These are phyloP conservation scores for Solea senegalensis DNA, from an alignment of 2,113 vertebrate genomes.

Conservation along the genomic window DNA sequence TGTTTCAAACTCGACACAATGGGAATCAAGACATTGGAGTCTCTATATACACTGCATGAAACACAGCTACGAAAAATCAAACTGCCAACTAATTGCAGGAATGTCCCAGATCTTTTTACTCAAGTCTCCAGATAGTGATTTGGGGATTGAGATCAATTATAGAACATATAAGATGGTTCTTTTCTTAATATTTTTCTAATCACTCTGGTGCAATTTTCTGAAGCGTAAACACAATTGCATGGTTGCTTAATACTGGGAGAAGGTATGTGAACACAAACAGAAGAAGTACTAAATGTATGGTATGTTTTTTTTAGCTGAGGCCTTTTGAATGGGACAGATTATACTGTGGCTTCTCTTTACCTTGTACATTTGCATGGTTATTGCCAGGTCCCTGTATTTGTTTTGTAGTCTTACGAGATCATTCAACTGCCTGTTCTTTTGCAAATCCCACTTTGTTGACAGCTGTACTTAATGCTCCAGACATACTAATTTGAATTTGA, in stretches of 20 bases:
- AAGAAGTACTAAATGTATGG: no score
- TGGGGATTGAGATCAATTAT: no score
- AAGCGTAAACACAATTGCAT: neutral
- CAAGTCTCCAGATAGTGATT: no score
- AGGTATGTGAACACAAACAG: conserved; percentile 3
- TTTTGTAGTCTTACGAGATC: conserved; percentile 40
- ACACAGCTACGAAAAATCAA: no score
- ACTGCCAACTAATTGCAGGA: no score
- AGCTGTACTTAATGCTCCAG: conserved; percentile 33
- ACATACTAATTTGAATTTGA: conserved; percentile 15
- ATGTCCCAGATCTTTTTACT: no score
- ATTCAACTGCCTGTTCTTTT: conserved; percentile 31
- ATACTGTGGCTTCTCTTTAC: conserved; percentile 8
- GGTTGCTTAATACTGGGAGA: no score
- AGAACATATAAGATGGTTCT: no score
- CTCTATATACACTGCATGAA: no score
- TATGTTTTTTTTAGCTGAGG: conserved; percentile 19
- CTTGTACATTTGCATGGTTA: conserved; percentile 9
- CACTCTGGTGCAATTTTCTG: neutral
- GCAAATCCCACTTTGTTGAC: conserved; percentile 57
- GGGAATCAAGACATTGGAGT: no score
- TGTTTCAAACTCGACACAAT: no score
- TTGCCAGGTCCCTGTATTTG: conserved; percentile 35
- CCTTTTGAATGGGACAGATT: conserved; percentile 32
- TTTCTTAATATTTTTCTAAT: neutral